These are phyloP conservation scores for Rhagonycha fulva DNA, from an alignment of 2,888 invertebrate genomes.

Conservation along the genomic window DNA sequence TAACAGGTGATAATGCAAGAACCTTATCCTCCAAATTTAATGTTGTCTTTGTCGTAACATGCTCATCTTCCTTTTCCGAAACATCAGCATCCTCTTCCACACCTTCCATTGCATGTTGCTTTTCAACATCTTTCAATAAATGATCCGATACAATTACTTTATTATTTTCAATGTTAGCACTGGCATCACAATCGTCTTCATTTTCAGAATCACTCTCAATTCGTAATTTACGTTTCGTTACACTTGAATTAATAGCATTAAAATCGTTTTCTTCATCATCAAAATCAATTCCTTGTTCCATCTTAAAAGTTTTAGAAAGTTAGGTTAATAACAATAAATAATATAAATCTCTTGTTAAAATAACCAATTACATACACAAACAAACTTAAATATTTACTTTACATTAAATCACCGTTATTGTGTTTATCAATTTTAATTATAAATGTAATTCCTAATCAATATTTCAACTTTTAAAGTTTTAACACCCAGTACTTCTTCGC, in stretches of 20 bases:
- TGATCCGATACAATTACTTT: not conserved
- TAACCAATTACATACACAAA: not conserved
- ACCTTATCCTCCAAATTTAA: not conserved
- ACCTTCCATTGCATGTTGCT: not conserved
- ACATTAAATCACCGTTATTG: not conserved
- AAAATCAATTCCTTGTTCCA: not conserved
- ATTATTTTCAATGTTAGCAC: not conserved
- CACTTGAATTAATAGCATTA: not conserved
- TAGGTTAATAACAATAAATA: not conserved
- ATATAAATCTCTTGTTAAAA: not conserved
- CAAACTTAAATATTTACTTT: not conserved
- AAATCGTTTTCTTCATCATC: not conserved
- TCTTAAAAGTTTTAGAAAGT: not conserved
- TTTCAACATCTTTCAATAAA: constrained; percentile 10
- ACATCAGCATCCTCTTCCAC: not conserved
- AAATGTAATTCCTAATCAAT: not conserved
- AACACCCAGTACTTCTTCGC: not conserved
- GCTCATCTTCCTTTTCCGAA: not conserved
- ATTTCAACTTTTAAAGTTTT: not conserved
- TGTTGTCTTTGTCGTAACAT: not conserved
- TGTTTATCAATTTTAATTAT: not conserved
- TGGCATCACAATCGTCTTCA: not conserved
- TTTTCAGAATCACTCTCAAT: constrained; percentile 35
- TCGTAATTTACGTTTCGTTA: constrained; percentile 1
- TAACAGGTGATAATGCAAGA: not conserved